Conservation (phyloP, 37 sponge, comb jelly and placozoan species). For the Halisarca cf. caerulea region DNA sequence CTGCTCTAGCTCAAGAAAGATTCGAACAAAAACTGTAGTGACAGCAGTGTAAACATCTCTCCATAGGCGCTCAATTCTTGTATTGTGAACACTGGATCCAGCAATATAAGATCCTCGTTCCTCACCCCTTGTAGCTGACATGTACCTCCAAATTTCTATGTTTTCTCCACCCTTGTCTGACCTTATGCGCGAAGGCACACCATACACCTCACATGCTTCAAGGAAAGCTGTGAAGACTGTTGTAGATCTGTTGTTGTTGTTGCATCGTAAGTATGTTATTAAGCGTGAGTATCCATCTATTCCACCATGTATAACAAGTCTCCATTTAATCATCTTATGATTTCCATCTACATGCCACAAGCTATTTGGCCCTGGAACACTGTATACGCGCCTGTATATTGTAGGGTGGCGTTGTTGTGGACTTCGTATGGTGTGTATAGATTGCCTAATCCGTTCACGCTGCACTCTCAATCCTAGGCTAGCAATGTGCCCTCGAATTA, state of each 20-base stretch:
- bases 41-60: constrained; percentile 11
- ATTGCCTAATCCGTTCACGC: neutral
- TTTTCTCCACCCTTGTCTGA: constrained; percentile 61
- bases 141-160: constrained; percentile 35
- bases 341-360: constrained; percentile 67
- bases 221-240: constrained; percentile 37
- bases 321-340: constrained; percentile 53
- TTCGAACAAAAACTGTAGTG: too few relatives aligned
- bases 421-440: neutral
- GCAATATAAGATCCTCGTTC: constrained; percentile 21
- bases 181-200: constrained; percentile 38
- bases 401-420: neutral
- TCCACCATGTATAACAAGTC: too few relatives aligned
- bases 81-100: constrained; percentile 45
- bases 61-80: constrained; percentile 39
- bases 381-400: constrained; percentile 16
- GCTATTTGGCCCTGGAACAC: constrained; percentile 27
- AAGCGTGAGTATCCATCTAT: constrained; percentile 57
- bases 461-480: neutral
- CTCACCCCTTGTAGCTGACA: constrained; percentile 21
- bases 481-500: neutral
- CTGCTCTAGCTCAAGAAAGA: too few relatives aligned
- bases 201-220: constrained; percentile 22
- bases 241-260: constrained; percentile 35
- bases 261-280: constrained; percentile 35